Percentiles rank a stretch among this genome's conserved stretches.
Evolutionary conservation across 2,888 invertebrate species (phyloP).

Genomic region (Acanthacorydalis orientalis): DNA sequence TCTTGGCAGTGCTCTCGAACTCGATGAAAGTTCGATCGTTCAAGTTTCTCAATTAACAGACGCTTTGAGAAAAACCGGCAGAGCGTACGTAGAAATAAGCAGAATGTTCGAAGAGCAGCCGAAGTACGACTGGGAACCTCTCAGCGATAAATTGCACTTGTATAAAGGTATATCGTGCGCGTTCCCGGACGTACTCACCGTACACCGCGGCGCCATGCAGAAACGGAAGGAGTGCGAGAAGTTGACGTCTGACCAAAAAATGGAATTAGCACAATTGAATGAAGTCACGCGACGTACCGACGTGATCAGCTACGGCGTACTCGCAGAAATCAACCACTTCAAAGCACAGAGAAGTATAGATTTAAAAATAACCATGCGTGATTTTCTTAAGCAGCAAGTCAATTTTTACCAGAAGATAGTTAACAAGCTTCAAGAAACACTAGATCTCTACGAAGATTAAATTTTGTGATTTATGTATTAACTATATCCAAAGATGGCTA

Average conservation of each 20-base stretch:
- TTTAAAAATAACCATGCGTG: constrained; percentile 70
- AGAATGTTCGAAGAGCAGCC: constrained; percentile 81
- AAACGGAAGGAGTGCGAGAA: constrained; percentile 82
- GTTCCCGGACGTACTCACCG: constrained; percentile 78
- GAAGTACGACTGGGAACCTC: constrained; percentile 76
- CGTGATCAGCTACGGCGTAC: constrained; percentile 77
- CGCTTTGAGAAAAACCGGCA: constrained; percentile 67
- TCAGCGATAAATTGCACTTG: constrained; percentile 80
- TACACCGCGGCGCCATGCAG: constrained; percentile 79
- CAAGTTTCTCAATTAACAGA: constrained; percentile 52
- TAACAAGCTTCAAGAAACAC: constrained; percentile 48
- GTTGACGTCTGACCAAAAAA: constrained; percentile 61
- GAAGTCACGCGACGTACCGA: constrained; percentile 75
- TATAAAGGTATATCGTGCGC: constrained; percentile 84
- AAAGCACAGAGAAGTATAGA: constrained; percentile 74
- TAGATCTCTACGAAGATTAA: constrained; percentile 32
- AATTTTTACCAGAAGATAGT: constrained; percentile 79
- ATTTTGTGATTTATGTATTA: not conserved
- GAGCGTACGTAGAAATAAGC: constrained; percentile 79
- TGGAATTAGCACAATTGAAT: constrained; percentile 63
- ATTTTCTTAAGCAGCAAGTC: constrained; percentile 76
- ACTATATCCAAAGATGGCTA: too few species aligned
- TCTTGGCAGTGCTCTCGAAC: constrained; percentile 67
- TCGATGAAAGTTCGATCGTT: constrained; percentile 51
- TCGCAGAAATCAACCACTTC: constrained; percentile 92